Evolutionary conservation across 1,140 invertebrate species (phyloP).

Genomic region (Plodia interpunctella): DNA sequence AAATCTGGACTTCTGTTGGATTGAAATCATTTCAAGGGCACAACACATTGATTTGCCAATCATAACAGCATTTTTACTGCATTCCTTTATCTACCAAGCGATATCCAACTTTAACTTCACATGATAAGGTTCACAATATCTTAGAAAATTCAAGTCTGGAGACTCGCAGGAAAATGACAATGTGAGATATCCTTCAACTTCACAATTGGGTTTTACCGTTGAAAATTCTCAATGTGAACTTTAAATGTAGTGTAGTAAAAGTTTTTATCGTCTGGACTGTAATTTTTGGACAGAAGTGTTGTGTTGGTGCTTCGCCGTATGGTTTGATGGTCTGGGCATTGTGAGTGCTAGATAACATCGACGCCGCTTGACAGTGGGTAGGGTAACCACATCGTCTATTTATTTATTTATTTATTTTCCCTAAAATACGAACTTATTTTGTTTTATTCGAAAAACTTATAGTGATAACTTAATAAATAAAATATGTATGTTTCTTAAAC

Average conservation of each 20-base stretch:
- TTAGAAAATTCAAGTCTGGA: background rate
- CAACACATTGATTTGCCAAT: constrained; percentile 10
- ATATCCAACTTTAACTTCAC: background rate
- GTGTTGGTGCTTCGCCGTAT: background rate
- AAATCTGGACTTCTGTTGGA: background rate
- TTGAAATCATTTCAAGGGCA: constrained; percentile 1
- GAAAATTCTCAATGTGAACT: background rate
- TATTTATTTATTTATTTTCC: background rate
- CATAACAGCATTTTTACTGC: constrained; percentile 6
- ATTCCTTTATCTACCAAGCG: background rate
- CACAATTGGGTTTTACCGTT: background rate
- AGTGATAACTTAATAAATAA: no score
- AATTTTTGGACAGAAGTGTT: background rate
- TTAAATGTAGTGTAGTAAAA: background rate
- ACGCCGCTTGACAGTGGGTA: background rate
- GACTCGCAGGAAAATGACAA: constrained; percentile 12
- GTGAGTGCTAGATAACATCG: constrained; percentile 11
- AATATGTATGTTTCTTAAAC: no score
- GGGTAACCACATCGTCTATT: background rate
- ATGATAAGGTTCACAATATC: constrained; percentile 6
- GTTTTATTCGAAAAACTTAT: no score
- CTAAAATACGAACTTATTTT: no score
- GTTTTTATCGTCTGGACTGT: background rate
- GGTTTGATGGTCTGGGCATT: constrained; percentile 11
- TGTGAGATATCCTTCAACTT: constrained; percentile 15